These are phyloP conservation scores for Atta cephalotes DNA, from an alignment of 1,140 invertebrate genomes.

Conservation along the genomic window DNA sequence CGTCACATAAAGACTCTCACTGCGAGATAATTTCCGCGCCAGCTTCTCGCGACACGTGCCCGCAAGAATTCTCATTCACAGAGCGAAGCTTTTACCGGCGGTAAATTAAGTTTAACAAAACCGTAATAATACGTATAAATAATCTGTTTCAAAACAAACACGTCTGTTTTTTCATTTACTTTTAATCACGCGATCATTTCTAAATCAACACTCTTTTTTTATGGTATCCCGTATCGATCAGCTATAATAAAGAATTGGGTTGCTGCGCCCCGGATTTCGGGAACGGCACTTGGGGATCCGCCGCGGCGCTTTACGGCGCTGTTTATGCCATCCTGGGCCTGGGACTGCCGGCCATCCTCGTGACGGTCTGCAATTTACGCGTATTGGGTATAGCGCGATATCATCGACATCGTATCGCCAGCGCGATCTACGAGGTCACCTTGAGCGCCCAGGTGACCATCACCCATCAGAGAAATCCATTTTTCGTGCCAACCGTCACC, in stretches of 20 bases:
- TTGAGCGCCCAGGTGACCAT: constrained; percentile 94
- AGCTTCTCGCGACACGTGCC: not conserved
- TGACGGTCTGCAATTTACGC: constrained; percentile 91
- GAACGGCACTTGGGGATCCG: constrained; percentile 84
- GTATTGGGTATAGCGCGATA: constrained; percentile 93
- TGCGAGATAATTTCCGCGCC: constrained; percentile 18
- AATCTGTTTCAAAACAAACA: not conserved
- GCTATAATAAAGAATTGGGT: constrained; percentile 87
- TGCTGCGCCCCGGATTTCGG: constrained; percentile 90
- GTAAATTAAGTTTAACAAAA: not conserved
- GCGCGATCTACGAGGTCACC: constrained; percentile 94
- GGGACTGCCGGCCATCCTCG: constrained; percentile 89
- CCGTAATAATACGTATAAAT: not conserved
- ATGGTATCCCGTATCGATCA: constrained; percentile 60
- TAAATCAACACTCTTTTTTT: not conserved
- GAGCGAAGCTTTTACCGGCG: not conserved
- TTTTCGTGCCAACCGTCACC: constrained; percentile 88
- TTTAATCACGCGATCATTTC: not conserved
- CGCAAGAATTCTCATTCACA: constrained; percentile 7
- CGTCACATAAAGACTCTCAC: constrained; percentile 7
- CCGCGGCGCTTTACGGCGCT: constrained; percentile 88
- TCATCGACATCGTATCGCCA: constrained; percentile 93
- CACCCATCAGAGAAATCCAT: constrained; percentile 92
- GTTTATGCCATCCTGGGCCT: constrained; percentile 89
- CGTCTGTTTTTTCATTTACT: not conserved